phyloP scores from a whole-genome alignment of 2,797 vertebrate species.

The Phoebastria nigripes region DNA sequence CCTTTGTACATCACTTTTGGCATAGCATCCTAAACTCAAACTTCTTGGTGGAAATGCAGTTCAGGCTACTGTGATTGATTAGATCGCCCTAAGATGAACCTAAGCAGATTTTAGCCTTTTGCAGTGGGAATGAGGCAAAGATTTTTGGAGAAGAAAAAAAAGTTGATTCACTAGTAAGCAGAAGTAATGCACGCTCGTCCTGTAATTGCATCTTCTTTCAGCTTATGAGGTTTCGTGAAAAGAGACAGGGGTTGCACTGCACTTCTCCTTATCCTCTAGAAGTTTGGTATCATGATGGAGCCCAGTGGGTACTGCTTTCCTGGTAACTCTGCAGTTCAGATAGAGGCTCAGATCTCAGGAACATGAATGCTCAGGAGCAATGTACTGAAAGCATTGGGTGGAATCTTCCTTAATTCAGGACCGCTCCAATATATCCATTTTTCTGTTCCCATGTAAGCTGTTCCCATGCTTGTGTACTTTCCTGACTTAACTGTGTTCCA shows the following conservation, averaged over 20 bases:
- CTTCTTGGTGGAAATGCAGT: background rate
- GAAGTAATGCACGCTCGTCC: background rate
- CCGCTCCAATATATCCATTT: background rate
- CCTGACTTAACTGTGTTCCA: background rate
- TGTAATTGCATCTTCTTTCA: background rate
- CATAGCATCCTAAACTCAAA: background rate
- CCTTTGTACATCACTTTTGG: background rate
- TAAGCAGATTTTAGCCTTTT: background rate
- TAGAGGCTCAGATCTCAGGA: background rate
- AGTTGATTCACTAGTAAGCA: background rate
- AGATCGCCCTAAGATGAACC: background rate
- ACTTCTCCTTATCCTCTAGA: background rate
- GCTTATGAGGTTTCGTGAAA: background rate
- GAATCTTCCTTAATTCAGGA: background rate
- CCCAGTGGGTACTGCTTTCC: background rate
- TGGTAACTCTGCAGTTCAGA: background rate
- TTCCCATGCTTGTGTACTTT: constrained; percentile 18
- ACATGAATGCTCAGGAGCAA: background rate
- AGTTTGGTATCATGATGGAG: background rate
- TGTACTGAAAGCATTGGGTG: background rate
- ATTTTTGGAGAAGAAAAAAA: background rate
- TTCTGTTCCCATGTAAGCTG: background rate
- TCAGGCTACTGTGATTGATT: background rate
- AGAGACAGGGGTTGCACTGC: background rate
- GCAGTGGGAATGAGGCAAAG: background rate